phyloP scores from a whole-genome alignment of 1,140 invertebrate species.

The Papilio polyxenes region DNA sequence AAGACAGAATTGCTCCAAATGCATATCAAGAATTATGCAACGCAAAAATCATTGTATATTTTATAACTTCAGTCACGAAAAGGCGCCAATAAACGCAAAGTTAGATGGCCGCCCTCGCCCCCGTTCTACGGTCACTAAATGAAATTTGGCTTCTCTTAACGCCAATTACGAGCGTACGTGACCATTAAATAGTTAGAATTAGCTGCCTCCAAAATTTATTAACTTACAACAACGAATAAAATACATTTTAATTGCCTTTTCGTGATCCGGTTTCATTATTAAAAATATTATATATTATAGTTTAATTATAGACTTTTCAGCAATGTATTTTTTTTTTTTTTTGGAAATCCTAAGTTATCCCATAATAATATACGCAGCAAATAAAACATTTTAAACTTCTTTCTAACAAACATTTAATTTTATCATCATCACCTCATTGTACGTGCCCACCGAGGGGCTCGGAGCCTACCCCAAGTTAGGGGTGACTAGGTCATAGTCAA shows the following conservation, averaged over 20 bases:
- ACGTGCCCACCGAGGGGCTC: too few relatives aligned
- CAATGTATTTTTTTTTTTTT: too few relatives aligned
- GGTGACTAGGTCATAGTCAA: too few relatives aligned
- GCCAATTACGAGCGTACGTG: conserved; percentile 54
- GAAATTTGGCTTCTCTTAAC: conserved; percentile 53
- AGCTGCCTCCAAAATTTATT: conserved; percentile 36
- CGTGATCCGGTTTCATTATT: conserved; percentile 1
- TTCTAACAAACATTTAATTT: too few relatives aligned
- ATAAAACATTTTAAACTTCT: too few relatives aligned
- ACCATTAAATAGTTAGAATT: conserved; percentile 46
- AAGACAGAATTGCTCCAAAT: neutral
- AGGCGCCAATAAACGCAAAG: conserved; percentile 35
- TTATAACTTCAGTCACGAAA: conserved; percentile 40
- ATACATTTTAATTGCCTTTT: conserved; percentile 34
- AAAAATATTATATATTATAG: neutral
- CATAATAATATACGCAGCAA: too few relatives aligned
- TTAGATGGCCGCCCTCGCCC: conserved; percentile 45
- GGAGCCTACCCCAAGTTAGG: too few relatives aligned
- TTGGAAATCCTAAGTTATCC: too few relatives aligned
- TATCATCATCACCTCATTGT: too few relatives aligned
- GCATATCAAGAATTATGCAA: neutral
- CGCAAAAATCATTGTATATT: neutral
- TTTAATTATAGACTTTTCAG: too few relatives aligned
- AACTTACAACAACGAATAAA: conserved; percentile 28
- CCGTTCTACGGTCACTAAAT: conserved; percentile 47